Base-by-base conservation (phyloP, 1,140 invertebrate species). In the Lepidurus packardi region DNA sequence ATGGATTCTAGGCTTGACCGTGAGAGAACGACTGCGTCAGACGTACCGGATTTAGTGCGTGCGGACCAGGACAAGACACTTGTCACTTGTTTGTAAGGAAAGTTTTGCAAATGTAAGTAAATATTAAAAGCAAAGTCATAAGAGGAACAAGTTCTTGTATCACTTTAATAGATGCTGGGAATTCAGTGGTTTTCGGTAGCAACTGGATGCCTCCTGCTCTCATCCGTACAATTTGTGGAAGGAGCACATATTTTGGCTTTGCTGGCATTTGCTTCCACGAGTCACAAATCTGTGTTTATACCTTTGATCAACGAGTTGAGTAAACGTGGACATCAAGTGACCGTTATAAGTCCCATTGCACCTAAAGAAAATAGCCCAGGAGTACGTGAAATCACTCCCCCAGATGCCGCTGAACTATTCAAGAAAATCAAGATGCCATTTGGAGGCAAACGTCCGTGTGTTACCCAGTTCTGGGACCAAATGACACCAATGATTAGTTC, bases 271-370 rank as follows among this genome's bases (percentile, higher is more conserved):
- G 84, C 87, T 1, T 89, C 90, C 1, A 88, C 86, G 44, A 92
- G 91, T 82, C 92, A 93, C 82, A 91, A 91, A 81, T 86, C 88
- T 25, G 89, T 91, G 41, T 90, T 90, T 81, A 85, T 89, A 75
- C 88, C 88, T 0, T 82, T 93, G 1, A 84, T 92, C 4, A 87
- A 88, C 41, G 90, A 89, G 78, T 82, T 94, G 44, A 88, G 88
- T 1, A 85, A 84, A 77, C 87, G 88, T 16, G 91, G 91, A 34
- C 90, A 93, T 81, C 85, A 91, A 13, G 80, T 94, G 10, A 92
- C 91, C 1, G 88, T 92, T 13, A 83, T 92, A 16, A 91, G 88
- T 43, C 88, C 90, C 81, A 21, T 77, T 45, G 9, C 24, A 41
- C 42, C 76, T 25, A 21, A 43, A 5, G n/a, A 77, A 44, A 41